Evolutionary conservation across 2,888 invertebrate species (phyloP).

Genomic region (Rhingia campestris): DNA sequence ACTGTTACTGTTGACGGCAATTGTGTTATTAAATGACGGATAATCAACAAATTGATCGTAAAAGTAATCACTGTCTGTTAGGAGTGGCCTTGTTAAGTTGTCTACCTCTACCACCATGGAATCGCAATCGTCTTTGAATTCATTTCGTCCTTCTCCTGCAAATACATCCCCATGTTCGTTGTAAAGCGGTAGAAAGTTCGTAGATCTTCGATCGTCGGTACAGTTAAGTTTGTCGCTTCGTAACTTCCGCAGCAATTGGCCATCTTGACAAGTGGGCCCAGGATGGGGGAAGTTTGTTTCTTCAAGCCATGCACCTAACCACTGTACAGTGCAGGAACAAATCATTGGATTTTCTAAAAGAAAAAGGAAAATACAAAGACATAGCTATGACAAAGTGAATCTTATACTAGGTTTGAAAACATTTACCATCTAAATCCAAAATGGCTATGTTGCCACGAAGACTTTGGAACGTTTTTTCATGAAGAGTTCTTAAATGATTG

Average conservation of each 20-base stretch:
- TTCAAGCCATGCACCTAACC: constrained; percentile 92
- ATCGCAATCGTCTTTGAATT: constrained; percentile 83
- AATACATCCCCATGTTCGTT: constrained; percentile 89
- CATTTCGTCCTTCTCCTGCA: constrained; percentile 84
- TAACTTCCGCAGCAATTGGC: constrained; percentile 89
- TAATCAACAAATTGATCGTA: constrained; percentile 93
- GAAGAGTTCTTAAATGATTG: constrained; percentile 89
- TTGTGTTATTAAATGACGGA: constrained; percentile 86
- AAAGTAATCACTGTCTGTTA: constrained; percentile 91
- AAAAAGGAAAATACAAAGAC: constrained; percentile 15
- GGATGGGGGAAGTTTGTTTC: constrained; percentile 87
- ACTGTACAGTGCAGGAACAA: constrained; percentile 91
- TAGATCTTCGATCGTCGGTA: constrained; percentile 78
- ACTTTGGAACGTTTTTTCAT: constrained; percentile 89
- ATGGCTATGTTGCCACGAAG: constrained; percentile 91
- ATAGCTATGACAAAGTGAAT: too few species aligned
- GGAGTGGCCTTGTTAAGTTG: constrained; percentile 85
- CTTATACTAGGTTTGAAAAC: neutral
- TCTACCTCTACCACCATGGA: constrained; percentile 82
- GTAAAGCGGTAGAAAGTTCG: constrained; percentile 85
- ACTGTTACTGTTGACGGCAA: constrained; percentile 76
- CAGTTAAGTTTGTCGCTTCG: constrained; percentile 89
- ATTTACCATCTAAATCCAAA: constrained; percentile 90
- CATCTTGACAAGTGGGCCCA: constrained; percentile 91
- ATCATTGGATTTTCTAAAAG: constrained; percentile 90